Conservation (phyloP, 2,113 vertebrate genomes). For the Junco hyemalis region DNA sequence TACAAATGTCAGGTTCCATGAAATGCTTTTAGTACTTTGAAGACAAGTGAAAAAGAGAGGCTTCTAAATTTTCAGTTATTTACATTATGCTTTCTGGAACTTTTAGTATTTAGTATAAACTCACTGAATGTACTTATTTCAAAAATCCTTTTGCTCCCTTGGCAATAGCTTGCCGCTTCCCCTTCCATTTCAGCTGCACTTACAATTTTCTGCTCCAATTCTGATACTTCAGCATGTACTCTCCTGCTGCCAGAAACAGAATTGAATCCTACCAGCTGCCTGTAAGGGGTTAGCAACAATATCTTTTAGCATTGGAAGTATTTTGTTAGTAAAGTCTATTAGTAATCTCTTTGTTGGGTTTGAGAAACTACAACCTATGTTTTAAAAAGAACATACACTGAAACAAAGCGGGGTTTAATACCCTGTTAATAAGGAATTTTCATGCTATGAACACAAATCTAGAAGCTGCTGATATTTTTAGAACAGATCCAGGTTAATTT, state of each 20-base stretch:
- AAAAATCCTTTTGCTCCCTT: constrained; percentile 46
- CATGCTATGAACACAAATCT: neutral
- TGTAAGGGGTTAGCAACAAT: constrained; percentile 14
- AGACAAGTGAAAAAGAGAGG: neutral
- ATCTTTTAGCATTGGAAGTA: neutral
- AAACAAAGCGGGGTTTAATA: neutral
- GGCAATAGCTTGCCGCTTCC: constrained; percentile 33
- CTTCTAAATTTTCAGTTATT: constrained; percentile 6
- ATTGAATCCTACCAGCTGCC: constrained; percentile 48
- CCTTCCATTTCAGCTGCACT: constrained; percentile 58
- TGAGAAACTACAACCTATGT: neutral
- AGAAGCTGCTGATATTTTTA: neutral
- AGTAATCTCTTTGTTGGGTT: neutral
- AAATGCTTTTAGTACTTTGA: neutral
- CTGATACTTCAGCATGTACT: constrained; percentile 51
- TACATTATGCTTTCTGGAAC: neutral
- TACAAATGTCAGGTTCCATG: neutral
- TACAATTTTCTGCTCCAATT: constrained; percentile 67
- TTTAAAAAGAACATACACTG: neutral
- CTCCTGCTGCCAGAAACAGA: constrained; percentile 56
- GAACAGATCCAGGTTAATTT: neutral
- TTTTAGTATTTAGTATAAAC: constrained; percentile 29
- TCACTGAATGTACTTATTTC: constrained; percentile 7
- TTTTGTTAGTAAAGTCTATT: neutral
- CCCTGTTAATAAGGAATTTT: neutral